A percentile compares a stretch with the other conserved stretches of the same genome.
phyloP scores from a whole-genome alignment of 2,888 invertebrate species.

The Ecliptopera silaceata region DNA sequence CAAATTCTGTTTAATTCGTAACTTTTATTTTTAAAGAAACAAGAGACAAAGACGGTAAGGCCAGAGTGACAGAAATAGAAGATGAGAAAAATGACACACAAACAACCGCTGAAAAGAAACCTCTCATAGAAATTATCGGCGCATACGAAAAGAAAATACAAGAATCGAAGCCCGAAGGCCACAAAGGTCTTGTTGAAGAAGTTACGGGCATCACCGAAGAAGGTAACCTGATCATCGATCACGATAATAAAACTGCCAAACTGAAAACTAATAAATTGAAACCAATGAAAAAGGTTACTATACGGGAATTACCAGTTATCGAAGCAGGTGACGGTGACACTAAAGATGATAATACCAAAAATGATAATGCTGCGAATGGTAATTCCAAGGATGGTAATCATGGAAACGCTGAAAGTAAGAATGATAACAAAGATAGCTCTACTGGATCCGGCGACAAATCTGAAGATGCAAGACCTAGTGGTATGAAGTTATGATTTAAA shows the following conservation, averaged over 20 bases:
- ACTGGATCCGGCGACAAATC: constrained; percentile 28
- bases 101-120: constrained; percentile 52
- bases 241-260: constrained; percentile 51
- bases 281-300: constrained; percentile 43
- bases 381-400: constrained; percentile 35
- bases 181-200: constrained; percentile 32
- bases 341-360: constrained; percentile 28
- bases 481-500: constrained; percentile 41
- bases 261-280: constrained; percentile 34
- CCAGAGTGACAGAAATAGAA: constrained; percentile 44
- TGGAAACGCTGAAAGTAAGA: constrained; percentile 16
- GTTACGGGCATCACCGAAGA: constrained; percentile 45
- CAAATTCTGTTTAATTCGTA: too few relatives aligned
- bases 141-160: constrained; percentile 40
- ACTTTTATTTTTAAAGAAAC: constrained; percentile 37
- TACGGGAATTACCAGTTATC: constrained; percentile 44
- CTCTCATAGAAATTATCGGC: constrained; percentile 65
- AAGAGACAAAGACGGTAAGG: constrained; percentile 36
- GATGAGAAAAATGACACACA: constrained; percentile 39
- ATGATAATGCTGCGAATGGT: constrained; percentile 19
- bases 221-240: constrained; percentile 53
- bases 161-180: constrained; percentile 30
- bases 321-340: constrained; percentile 29
- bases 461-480: constrained; percentile 31
- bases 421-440: constrained; percentile 27